Conservation (phyloP, 2,888 invertebrate genomes). For the Drosophila fulvimacula region DNA sequence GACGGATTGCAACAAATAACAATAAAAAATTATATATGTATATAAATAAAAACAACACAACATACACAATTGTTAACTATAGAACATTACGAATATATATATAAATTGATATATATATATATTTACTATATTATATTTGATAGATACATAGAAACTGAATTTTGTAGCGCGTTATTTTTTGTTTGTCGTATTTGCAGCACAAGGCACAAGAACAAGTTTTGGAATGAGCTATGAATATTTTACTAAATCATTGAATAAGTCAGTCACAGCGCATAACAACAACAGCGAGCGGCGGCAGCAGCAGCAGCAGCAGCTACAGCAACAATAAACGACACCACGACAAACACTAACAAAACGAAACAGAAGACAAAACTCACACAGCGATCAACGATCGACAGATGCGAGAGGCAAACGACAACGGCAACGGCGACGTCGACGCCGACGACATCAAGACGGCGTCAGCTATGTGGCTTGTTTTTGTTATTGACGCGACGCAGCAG, state of each 20-base stretch:
- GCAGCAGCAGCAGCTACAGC: constrained; percentile 33
- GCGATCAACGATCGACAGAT: constrained; percentile 64
- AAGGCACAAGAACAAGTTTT: constrained; percentile 67
- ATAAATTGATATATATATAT: constrained; percentile 16
- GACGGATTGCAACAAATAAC: constrained; percentile 54
- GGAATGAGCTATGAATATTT: constrained; percentile 72
- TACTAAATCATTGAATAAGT: constrained; percentile 71
- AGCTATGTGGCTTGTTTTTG: constrained; percentile 69
- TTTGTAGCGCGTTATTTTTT: constrained; percentile 55
- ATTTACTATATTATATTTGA: constrained; percentile 26
- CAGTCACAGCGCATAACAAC: constrained; percentile 70
- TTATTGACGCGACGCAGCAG: constrained; percentile 71
- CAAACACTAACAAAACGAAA: constrained; percentile 65
- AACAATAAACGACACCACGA: constrained; percentile 66
- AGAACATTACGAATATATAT: constrained; percentile 35
- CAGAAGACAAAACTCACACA: constrained; percentile 49
- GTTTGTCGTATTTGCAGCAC: constrained; percentile 47
- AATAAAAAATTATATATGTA: constrained; percentile 26
- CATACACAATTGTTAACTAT: constrained; percentile 45
- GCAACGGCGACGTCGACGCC: constrained; percentile 29
- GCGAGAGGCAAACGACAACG: constrained; percentile 47
- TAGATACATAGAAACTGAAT: constrained; percentile 57
- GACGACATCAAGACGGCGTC: constrained; percentile 56
- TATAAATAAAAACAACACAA: constrained; percentile 33
- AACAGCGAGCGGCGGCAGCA: constrained; percentile 34